These are phyloP conservation scores for Megaustenia siamemsis DNA, from an alignment of 2,888 invertebrate species.

Conservation along the genomic window DNA sequence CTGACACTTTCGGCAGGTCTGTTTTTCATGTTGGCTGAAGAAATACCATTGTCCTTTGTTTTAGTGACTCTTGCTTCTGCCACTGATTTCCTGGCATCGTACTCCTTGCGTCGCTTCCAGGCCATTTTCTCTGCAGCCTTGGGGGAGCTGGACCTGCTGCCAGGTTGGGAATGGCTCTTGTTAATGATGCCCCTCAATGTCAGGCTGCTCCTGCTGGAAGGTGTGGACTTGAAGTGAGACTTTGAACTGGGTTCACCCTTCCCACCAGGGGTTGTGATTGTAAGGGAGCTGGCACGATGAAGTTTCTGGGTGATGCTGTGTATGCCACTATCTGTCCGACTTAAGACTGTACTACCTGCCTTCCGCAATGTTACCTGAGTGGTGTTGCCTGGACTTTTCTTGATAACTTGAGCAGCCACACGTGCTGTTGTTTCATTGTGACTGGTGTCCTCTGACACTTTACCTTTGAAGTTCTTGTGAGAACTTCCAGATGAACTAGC, in stretches of 20 bases:
- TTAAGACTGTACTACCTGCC: conserved; percentile 51
- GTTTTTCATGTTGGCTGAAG: conserved; percentile 41
- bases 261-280: conserved; percentile 36
- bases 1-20: conserved; percentile 53
- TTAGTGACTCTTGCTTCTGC: conserved; percentile 85
- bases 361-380: conserved; percentile 54
- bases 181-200: conserved; percentile 63
- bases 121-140: conserved; percentile 89
- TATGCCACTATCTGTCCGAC: conserved; percentile 64
- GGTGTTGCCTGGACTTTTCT: conserved; percentile 67
- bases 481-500: conserved; percentile 53
- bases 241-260: conserved; percentile 55
- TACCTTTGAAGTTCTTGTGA: conserved; percentile 50
- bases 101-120: conserved; percentile 96
- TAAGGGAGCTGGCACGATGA: conserved; percentile 46
- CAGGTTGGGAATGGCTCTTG: conserved; percentile 68
- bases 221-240: conserved; percentile 55
- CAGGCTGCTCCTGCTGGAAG: conserved; percentile 58
- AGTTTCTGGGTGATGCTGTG: conserved; percentile 65
- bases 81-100: conserved; percentile 96
- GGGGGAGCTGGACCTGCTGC: conserved; percentile 71
- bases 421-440: conserved; percentile 69
- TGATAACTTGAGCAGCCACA: conserved; percentile 71
- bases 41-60: conserved; percentile 62
- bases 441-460: conserved; percentile 56